A percentile compares a stretch with the other conserved stretches of the same genome.
Evolutionary conservation across 2,113 vertebrate species (phyloP).

Genomic region (Neotragus moschatus): DNA sequence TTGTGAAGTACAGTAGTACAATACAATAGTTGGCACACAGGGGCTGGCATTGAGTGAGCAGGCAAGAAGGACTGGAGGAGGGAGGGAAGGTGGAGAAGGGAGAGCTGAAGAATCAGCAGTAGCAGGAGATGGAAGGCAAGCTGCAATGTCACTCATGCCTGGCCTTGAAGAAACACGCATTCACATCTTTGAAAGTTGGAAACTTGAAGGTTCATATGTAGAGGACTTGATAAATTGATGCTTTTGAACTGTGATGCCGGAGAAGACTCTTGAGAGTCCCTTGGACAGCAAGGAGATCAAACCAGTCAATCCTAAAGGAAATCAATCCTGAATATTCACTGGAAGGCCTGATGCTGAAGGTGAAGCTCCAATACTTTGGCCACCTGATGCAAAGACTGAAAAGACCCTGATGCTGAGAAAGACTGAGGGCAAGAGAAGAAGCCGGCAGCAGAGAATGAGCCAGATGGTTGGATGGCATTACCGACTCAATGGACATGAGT

Average conservation of each 20-base stretch:
- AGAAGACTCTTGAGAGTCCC: not conserved
- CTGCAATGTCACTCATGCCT: not conserved
- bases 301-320: not conserved
- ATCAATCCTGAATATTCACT: not conserved
- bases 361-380: not conserved
- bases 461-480: not conserved
- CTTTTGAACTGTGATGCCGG: not conserved
- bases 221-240: not conserved
- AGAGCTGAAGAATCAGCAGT: not conserved
- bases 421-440: not conserved
- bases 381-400: not conserved
- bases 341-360: not conserved
- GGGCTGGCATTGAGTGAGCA: not conserved
- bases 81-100: not conserved
- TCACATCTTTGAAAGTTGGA: not conserved
- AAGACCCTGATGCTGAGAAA: not conserved
- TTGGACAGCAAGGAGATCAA: not conserved
- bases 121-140: not conserved
- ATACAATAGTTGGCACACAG: not conserved
- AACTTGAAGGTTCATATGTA: not conserved
- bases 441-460: not conserved
- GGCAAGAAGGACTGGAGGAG: not conserved
- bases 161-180: not conserved
- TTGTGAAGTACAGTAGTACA: not conserved
- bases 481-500: not conserved